Evolutionary conservation across 2,888 invertebrate genomes (phyloP).

Genomic region (Homarus gammarus): DNA sequence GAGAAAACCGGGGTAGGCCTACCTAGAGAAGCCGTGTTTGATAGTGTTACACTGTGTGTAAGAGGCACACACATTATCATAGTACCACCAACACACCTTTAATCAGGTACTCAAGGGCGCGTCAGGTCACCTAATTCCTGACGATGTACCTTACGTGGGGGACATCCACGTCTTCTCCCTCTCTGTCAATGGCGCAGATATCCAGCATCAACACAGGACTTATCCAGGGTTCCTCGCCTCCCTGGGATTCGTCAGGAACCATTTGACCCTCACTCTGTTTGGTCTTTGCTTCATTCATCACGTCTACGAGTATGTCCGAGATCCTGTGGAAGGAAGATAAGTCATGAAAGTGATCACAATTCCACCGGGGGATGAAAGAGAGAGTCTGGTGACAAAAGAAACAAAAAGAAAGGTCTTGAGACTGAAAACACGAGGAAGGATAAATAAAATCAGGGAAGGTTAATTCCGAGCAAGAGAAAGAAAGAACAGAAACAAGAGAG

Average conservation of each 20-base stretch:
- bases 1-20: too few species aligned
- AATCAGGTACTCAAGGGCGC: background rate
- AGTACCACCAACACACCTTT: background rate
- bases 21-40: too few species aligned
- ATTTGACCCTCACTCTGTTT: background rate
- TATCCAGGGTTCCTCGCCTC: background rate
- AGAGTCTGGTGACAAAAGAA: background rate
- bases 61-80: background rate
- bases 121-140: background rate
- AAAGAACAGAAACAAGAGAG: background rate
- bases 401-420: background rate
- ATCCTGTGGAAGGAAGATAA: background rate
- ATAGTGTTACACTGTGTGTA: too few species aligned
- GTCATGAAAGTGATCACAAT: background rate
- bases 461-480: constrained; percentile 18
- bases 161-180: constrained; percentile 97
- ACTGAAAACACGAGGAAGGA: background rate
- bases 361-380: background rate
- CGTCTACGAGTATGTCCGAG: constrained; percentile 18
- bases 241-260: background rate
- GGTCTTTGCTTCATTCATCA: background rate
- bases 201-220: constrained; percentile 93
- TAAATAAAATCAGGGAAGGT: background rate
- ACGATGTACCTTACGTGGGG: constrained; percentile 93
- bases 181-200: constrained; percentile 95